Evolutionary conservation across 2,888 invertebrate genomes (phyloP).

Genomic region (Copidosoma aretas): DNA sequence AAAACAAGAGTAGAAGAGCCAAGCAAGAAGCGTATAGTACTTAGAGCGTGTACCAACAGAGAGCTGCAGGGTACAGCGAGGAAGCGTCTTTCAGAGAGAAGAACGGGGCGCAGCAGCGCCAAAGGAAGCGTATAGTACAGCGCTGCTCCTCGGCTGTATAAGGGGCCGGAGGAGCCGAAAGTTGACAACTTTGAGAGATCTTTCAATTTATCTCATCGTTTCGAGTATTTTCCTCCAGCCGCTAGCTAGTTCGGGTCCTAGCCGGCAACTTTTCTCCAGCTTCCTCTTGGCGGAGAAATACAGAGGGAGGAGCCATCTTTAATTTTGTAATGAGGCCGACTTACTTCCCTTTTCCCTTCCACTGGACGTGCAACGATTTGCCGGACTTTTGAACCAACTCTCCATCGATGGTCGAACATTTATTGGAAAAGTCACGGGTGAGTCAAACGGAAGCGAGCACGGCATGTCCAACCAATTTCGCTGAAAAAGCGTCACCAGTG

Average conservation of each 20-base stretch:
- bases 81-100: no score
- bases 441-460: no score
- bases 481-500: background rate
- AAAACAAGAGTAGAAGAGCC: background rate
- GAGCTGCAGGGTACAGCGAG: background rate
- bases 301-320: background rate
- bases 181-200: constrained; percentile 60
- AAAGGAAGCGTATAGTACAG: no score
- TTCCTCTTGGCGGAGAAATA: no score
- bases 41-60: background rate
- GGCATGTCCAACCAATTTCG: background rate
- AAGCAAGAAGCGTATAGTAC: background rate
- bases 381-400: no score
- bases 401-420: no score
- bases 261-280: background rate
- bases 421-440: no score
- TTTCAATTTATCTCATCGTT: constrained; percentile 61
- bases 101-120: no score
- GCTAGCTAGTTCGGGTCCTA: background rate
- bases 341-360: no score
- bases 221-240: constrained; percentile 46
- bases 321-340: background rate
- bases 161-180: constrained; percentile 44
- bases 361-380: no score
- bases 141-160: no score